A percentile compares a stretch with the other conserved stretches of the same genome.
Conservation (phyloP, 2,888 invertebrate genomes). For the Mythimna albipuncta region DNA sequence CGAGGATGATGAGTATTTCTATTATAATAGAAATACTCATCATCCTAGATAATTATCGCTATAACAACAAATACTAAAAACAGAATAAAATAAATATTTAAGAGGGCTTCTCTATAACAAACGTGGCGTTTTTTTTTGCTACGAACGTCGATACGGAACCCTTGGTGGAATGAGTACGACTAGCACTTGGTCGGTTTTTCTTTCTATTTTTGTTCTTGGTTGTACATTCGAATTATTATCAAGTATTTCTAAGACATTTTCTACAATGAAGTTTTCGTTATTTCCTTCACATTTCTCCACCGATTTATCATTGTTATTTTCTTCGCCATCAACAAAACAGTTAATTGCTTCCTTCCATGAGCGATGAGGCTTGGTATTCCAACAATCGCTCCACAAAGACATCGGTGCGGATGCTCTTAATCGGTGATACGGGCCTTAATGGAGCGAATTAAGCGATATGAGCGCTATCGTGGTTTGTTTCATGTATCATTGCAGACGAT, state of each 20-base stretch:
- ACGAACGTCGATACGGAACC: no score
- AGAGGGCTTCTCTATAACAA: no score
- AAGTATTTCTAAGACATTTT: background rate
- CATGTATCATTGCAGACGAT: slow-evolving; percentile 52
- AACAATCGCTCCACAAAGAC: slow-evolving; percentile 59
- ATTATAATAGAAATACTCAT: no score
- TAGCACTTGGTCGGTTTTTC: background rate
- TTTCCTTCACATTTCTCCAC: background rate
- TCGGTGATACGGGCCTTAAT: slow-evolving; percentile 87
- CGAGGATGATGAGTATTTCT: no score
- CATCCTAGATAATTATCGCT: no score
- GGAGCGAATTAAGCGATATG: slow-evolving; percentile 79
- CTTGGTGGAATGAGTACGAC: no score
- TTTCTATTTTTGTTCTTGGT: background rate
- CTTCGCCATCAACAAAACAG: slow-evolving; percentile 50
- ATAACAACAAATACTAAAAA: no score
- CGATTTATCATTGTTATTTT: slow-evolving; percentile 52
- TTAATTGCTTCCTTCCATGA: slow-evolving; percentile 60
- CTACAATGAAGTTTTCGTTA: background rate
- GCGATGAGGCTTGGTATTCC: slow-evolving; percentile 51
- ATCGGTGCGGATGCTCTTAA: slow-evolving; percentile 82
- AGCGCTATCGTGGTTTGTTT: slow-evolving; percentile 62
- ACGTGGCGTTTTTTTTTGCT: no score
- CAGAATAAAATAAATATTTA: no score
- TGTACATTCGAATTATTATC: background rate